A percentile compares a stretch with the other conserved stretches of the same genome.
Conservation (phyloP, 2,888 invertebrate species). For the Lagria hirta region DNA sequence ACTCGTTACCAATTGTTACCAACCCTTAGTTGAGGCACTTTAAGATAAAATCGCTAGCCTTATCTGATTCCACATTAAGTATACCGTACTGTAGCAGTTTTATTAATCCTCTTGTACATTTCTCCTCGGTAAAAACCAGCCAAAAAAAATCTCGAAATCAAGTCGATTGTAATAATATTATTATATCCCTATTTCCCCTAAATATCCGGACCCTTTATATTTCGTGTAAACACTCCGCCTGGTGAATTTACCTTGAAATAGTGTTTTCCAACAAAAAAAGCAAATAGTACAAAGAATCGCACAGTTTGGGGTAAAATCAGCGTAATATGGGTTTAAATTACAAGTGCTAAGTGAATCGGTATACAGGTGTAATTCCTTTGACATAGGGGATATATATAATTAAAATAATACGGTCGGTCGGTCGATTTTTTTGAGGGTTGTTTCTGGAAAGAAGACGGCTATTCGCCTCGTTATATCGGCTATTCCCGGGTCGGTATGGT, state of each 20-base stretch:
- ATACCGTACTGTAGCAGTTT: constrained; percentile 5
- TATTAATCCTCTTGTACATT: constrained; percentile 17
- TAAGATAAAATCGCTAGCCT: no score
- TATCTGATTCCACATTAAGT: constrained; percentile 14
- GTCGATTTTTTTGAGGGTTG: constrained; percentile 33
- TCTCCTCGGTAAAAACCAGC: constrained; percentile 7
- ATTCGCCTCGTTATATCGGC: constrained; percentile 46
- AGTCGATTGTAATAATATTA: constrained; percentile 43
- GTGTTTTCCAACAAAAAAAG: constrained; percentile 49
- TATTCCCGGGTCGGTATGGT: constrained; percentile 54
- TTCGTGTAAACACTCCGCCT: constrained; percentile 52
- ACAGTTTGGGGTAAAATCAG: constrained; percentile 38
- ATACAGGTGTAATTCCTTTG: constrained; percentile 20
- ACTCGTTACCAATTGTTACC: no score
- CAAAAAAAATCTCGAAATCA: constrained; percentile 30
- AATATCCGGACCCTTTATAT: constrained; percentile 43
- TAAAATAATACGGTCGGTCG: constrained; percentile 38
- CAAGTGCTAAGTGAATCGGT: constrained; percentile 20
- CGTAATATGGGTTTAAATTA: constrained; percentile 37
- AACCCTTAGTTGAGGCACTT: no score
- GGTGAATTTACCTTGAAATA: constrained; percentile 48
- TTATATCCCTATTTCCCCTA: constrained; percentile 37
- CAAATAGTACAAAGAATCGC: constrained; percentile 42
- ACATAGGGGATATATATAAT: constrained; percentile 30
- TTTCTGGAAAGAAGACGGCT: constrained; percentile 38